Evolutionary conservation across 2,113 vertebrate species (phyloP).

Genomic region (Nanorana parkeri): DNA sequence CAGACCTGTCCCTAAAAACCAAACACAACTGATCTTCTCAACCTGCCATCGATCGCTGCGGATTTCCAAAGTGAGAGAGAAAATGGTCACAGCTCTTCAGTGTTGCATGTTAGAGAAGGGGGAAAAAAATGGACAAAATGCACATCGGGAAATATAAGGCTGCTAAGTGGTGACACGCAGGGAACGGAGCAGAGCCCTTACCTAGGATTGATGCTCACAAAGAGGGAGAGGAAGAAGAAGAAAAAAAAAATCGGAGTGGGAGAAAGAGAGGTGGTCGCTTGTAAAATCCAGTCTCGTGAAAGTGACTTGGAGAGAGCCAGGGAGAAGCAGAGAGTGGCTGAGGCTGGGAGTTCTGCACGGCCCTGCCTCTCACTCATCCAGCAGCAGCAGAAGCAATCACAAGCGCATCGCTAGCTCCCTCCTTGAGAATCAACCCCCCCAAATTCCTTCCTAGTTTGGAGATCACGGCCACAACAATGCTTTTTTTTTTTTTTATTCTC

Average conservation of each 20-base stretch:
- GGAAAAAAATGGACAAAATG: background rate
- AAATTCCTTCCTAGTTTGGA: slow-evolving; percentile 68
- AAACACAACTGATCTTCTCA: slow-evolving; percentile 40
- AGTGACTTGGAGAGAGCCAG: slow-evolving; percentile 54
- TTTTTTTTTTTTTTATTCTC: slow-evolving; percentile 62
- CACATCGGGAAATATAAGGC: slow-evolving; percentile 28
- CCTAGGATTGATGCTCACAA: slow-evolving; percentile 67
- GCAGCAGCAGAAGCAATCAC: slow-evolving; percentile 78
- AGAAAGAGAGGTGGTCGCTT: slow-evolving; percentile 64
- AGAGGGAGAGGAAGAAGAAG: background rate
- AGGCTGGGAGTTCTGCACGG: slow-evolving; percentile 77
- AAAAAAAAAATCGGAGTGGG: slow-evolving; percentile 35
- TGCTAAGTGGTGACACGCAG: slow-evolving; percentile 37
- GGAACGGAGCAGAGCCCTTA: slow-evolving; percentile 65
- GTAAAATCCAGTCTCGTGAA: slow-evolving; percentile 59
- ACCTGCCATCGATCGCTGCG: slow-evolving; percentile 67
- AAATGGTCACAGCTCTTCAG: slow-evolving; percentile 8
- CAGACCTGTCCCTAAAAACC: background rate
- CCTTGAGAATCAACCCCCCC: slow-evolving; percentile 67
- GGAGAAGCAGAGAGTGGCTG: slow-evolving; percentile 68
- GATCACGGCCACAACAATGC: slow-evolving; percentile 76
- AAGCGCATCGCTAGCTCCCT: slow-evolving; percentile 71
- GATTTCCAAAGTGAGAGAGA: slow-evolving; percentile 60
- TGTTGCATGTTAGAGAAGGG: background rate
- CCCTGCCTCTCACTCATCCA: slow-evolving; percentile 81